Conservation (phyloP, 2,888 invertebrate genomes). For the Pelosia muscerda region DNA sequence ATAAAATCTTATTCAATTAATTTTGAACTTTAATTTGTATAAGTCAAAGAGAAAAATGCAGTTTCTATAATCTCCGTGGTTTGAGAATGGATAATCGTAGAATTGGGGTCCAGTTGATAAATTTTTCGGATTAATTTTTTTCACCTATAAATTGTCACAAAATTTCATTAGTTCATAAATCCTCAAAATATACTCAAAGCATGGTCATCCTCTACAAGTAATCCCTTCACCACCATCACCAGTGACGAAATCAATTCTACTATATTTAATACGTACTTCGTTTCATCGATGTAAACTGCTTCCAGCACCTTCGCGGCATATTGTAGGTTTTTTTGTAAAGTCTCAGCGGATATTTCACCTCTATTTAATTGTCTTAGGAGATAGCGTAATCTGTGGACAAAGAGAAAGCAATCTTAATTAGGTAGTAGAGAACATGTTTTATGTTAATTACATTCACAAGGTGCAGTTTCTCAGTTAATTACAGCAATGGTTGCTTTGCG, state of each 20-base stretch:
- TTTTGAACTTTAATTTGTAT: no score
- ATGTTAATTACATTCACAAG: background rate
- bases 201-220: slow-evolving; percentile 46
- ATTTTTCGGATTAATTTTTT: background rate
- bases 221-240: slow-evolving; percentile 23
- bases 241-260: slow-evolving; percentile 11
- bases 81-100: no score
- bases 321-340: slow-evolving; percentile 96
- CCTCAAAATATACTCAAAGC: slow-evolving; percentile 37
- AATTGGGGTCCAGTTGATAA: no score
- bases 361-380: slow-evolving; percentile 94
- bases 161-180: background rate
- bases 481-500: background rate
- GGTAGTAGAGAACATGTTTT: slow-evolving; percentile 13
- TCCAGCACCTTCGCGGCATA: slow-evolving; percentile 97
- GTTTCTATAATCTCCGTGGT: no score
- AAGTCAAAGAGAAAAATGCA: no score
- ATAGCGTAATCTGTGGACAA: slow-evolving; percentile 93
- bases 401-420: slow-evolving; percentile 44
- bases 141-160: no score
- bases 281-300: slow-evolving; percentile 97
- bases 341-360: slow-evolving; percentile 95
- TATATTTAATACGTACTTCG: slow-evolving; percentile 91
- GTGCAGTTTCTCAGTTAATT: background rate
- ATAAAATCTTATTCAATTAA: no score